Percentiles rank a stretch among this genome's conserved stretches.
These are phyloP conservation scores for Helicolenus hilgendorfi DNA, from an alignment of 2,797 vertebrate genomes.

Conservation along the genomic window DNA sequence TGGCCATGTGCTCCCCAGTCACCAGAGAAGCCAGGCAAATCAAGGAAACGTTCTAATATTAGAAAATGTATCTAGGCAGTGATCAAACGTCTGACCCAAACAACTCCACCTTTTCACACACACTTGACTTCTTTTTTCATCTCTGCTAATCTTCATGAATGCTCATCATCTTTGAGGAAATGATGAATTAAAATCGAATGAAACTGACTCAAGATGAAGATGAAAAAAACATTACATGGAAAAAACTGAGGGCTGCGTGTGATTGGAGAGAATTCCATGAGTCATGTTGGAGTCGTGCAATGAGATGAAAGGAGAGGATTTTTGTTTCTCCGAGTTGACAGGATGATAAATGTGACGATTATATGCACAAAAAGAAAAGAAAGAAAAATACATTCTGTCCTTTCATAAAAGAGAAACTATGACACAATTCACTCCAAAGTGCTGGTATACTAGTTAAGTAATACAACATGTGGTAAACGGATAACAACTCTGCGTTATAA, in stretches of 20 bases:
- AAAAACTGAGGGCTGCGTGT: slow-evolving; percentile 37
- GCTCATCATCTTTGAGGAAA: background rate
- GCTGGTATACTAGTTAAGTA: background rate
- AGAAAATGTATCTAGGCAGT: slow-evolving; percentile 93
- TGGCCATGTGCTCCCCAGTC: slow-evolving; percentile 89
- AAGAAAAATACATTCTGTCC: background rate
- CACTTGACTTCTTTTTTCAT: slow-evolving; percentile 31
- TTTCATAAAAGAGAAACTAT: background rate
- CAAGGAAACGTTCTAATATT: slow-evolving; percentile 93
- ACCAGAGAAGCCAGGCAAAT: slow-evolving; percentile 90
- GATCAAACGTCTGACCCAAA: slow-evolving; percentile 84
- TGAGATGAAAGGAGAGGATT: slow-evolving; percentile 40
- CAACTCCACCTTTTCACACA: slow-evolving; percentile 59
- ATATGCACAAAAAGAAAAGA: background rate
- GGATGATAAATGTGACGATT: slow-evolving; percentile 6
- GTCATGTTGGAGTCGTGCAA: slow-evolving; percentile 57
- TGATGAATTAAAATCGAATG: background rate
- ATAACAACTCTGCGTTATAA: background rate
- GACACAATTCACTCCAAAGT: background rate
- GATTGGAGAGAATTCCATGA: slow-evolving; percentile 66
- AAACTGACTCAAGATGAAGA: slow-evolving; percentile 2
- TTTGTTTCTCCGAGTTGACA: slow-evolving; percentile 43
- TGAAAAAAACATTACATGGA: slow-evolving; percentile 40
- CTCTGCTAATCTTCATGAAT: background rate
- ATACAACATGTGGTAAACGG: background rate